A percentile compares a stretch with the other conserved stretches of the same genome.
These are phyloP conservation scores for Drosophila funebris DNA, from an alignment of 1,140 invertebrate genomes.

Conservation along the genomic window DNA sequence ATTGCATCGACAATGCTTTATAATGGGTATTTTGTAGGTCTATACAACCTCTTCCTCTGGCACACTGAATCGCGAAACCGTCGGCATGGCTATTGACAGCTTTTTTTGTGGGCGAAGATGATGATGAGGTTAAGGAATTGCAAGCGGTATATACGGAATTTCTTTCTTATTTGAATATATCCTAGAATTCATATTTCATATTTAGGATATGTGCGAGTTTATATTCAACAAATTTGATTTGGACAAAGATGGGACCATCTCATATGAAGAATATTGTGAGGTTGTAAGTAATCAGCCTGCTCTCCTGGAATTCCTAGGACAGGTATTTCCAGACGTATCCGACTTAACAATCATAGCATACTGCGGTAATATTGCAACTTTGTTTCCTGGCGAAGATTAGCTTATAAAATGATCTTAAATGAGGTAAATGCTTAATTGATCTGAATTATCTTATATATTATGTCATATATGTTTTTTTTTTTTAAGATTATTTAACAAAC, in stretches of 20 bases:
- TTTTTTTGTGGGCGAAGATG: constrained; percentile 73
- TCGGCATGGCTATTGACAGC: constrained; percentile 66
- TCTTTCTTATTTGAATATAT: neutral
- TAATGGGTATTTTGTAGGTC: constrained; percentile 40
- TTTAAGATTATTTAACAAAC: neutral
- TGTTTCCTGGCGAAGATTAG: constrained; percentile 33
- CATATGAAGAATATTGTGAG: constrained; percentile 88
- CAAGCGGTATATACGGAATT: constrained; percentile 51
- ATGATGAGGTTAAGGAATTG: constrained; percentile 73
- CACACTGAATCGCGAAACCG: constrained; percentile 63
- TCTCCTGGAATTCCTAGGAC: constrained; percentile 91
- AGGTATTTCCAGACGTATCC: constrained; percentile 87
- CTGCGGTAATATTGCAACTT: constrained; percentile 49
- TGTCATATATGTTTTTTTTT: neutral
- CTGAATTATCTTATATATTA: neutral
- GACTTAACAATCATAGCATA: constrained; percentile 62
- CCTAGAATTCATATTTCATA: neutral
- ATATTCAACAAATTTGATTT: constrained; percentile 90
- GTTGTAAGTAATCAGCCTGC: constrained; percentile 88
- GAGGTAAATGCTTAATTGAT: neutral
- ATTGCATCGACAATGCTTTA: neutral
- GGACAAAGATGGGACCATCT: constrained; percentile 91
- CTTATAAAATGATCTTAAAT: neutral
- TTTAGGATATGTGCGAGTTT: constrained; percentile 91
- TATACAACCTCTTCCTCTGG: constrained; percentile 56